Base-by-base conservation (phyloP, 2,888 invertebrate species). In the Drosophila koepferae region DNA sequence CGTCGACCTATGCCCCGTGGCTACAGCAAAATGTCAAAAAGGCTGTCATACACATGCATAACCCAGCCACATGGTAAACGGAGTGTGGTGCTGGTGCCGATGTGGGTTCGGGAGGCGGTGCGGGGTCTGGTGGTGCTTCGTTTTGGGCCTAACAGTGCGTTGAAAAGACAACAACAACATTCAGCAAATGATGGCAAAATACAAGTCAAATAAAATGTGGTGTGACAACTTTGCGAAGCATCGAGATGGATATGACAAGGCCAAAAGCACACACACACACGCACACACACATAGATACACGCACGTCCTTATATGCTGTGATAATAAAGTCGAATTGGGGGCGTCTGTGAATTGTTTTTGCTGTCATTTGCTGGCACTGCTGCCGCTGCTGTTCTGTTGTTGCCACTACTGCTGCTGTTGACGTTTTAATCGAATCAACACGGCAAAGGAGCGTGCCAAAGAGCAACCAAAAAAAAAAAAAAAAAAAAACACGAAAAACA, bases 361-460 rank as follows among this genome's bases (percentile, higher is more conserved):
- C 77, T 80, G 53, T 34, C 65, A 65, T 55, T 74, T 61, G 66
- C 55, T 67, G 69, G 23, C 56, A 58, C 34, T 58, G 70, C 36
- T 62, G 40, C 72, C 80, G 77, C 71, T 82, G 89, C n/a, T 56
- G 61, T 2, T 20, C 51, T 64, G 63, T 34, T 62, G 67, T 28
- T 62, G 67, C 46, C 63, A 46, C 60, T 60, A 38, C 48, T 76
- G 82, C 72, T 61, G 75, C 74, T 82, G 78, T 73, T 88, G 89
- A 89, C 86, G 80, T 88, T 87, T 87, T 87, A 87, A 87, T 89
- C 90, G 86, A 87, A 87, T 87, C 88, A 88, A 74, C 75, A 82
- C 81, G 65, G 69, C 61, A 63, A 81, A 74, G 62, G 58, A 78
- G 75, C 81, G 66, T 80, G 75, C 77, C 70, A 55, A 74, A 82